phyloP scores from a whole-genome alignment of 2,797 vertebrate genomes.

The Syngnathus acus region DNA sequence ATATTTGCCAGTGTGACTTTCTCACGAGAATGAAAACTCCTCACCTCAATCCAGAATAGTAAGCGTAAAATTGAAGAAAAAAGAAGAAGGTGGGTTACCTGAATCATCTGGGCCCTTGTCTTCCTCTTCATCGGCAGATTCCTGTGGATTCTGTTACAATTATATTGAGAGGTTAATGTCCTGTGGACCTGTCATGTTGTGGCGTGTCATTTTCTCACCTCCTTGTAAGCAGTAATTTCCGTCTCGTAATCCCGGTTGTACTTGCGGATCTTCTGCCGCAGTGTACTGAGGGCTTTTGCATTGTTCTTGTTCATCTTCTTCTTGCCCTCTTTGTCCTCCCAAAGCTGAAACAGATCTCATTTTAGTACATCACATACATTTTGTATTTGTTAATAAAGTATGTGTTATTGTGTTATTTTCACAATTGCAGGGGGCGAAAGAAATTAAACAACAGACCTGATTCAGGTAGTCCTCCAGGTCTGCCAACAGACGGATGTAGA shows the following conservation, averaged over 20 bases:
- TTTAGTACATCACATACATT: background rate
- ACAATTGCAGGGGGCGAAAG: background rate
- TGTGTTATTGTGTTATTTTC: no score
- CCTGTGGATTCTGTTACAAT: constrained; percentile 77
- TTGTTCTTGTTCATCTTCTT: constrained; percentile 97
- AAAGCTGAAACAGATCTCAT: constrained; percentile 62
- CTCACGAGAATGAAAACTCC: no score
- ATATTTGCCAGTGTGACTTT: background rate
- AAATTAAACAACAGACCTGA: constrained; percentile 65
- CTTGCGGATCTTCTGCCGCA: constrained; percentile 91
- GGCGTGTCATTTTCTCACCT: constrained; percentile 59
- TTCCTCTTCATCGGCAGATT: constrained; percentile 87
- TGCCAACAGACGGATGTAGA: constrained; percentile 84
- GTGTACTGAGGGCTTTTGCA: constrained; percentile 84
- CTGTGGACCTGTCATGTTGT: background rate
- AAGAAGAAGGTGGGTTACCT: constrained; percentile 45
- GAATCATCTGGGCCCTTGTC: constrained; percentile 81
- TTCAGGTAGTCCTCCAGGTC: constrained; percentile 88
- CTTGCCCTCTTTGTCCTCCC: constrained; percentile 91
- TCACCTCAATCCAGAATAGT: background rate
- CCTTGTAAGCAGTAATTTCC: constrained; percentile 77
- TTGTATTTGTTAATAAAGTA: no score
- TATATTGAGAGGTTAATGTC: background rate
- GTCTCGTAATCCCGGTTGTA: constrained; percentile 87
- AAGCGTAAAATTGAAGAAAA: background rate